Conservation (phyloP, 2,888 invertebrate species). For the Trichacis sp. region DNA sequence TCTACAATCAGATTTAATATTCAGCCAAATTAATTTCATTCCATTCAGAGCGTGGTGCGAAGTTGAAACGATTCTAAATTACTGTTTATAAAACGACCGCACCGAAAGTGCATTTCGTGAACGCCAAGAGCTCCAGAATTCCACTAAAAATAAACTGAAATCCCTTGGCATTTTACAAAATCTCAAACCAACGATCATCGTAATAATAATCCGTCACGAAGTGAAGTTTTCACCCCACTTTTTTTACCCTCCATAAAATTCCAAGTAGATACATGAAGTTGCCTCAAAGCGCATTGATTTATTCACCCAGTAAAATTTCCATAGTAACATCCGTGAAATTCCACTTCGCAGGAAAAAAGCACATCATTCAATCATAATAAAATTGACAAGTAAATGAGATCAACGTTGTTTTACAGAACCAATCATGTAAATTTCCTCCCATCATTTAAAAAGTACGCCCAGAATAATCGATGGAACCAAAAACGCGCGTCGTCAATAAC, state of each 20-base stretch:
- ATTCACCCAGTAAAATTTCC: background rate
- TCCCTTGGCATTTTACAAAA: no score
- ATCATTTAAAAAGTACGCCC: no score
- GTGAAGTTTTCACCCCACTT: no score
- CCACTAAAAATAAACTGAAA: background rate
- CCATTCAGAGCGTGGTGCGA: background rate
- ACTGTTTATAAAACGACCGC: background rate
- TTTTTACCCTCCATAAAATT: no score
- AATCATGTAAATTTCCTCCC: conserved; percentile 27
- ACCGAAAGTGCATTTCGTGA: background rate
- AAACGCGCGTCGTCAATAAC: no score
- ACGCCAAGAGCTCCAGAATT: background rate
- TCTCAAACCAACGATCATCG: no score
- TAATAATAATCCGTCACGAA: no score
- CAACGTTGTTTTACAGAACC: conserved; percentile 23
- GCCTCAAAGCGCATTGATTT: no score
- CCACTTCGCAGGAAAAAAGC: background rate
- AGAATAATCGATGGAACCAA: no score
- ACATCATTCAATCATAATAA: conserved; percentile 4
- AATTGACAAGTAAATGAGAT: conserved; percentile 33
- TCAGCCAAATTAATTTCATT: background rate
- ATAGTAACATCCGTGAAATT: background rate
- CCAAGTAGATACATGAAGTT: no score
- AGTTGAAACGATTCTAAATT: background rate
- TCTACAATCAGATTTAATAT: background rate